phyloP scores from a whole-genome alignment of 1,140 invertebrate species.

The Proctacanthus coquilletti region DNA sequence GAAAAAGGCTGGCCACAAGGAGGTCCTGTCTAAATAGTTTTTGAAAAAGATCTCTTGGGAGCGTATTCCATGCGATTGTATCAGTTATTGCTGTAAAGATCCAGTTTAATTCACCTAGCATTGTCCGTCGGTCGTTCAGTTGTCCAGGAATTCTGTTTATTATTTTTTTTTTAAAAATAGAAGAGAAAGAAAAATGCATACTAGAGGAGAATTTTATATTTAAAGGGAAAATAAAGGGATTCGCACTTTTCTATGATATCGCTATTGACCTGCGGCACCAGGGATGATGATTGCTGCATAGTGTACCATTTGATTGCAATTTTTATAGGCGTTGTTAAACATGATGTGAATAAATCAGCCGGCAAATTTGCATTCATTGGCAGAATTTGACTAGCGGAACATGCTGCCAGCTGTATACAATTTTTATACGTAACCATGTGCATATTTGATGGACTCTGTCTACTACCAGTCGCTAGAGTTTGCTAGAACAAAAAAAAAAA shows the following conservation, averaged over 20 bases:
- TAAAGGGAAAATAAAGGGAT: slow-evolving; percentile 10
- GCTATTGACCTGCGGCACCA: slow-evolving; percentile 62
- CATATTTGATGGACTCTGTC: slow-evolving; percentile 7
- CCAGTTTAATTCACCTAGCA: slow-evolving; percentile 98
- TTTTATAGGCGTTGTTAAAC: slow-evolving; percentile 95
- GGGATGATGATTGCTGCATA: slow-evolving; percentile 59
- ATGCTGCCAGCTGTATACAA: slow-evolving; percentile 94
- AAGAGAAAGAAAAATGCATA: no score
- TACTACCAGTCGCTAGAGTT: slow-evolving; percentile 7
- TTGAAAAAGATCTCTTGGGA: slow-evolving; percentile 87
- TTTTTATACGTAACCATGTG: slow-evolving; percentile 48
- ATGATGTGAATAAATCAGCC: slow-evolving; percentile 97
- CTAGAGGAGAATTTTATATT: no score
- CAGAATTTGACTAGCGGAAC: slow-evolving; percentile 76
- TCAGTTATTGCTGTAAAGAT: slow-evolving; percentile 99
- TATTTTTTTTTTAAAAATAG: no score
- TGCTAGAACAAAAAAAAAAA: slow-evolving; percentile 5
- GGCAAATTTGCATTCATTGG: slow-evolving; percentile 97
- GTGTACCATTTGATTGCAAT: slow-evolving; percentile 92
- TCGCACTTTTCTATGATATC: slow-evolving; percentile 82
- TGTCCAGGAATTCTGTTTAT: slow-evolving; percentile 81
- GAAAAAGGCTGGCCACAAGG: slow-evolving; percentile 92
- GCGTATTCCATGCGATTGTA: slow-evolving; percentile 98
- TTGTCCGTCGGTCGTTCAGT: slow-evolving; percentile 86
- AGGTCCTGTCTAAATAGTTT: slow-evolving; percentile 94